Evolutionary conservation across 1,140 invertebrate genomes (phyloP), one percentile per base, ranked within the genome.

Genomic region (Euura saliciscinereae): DNA sequence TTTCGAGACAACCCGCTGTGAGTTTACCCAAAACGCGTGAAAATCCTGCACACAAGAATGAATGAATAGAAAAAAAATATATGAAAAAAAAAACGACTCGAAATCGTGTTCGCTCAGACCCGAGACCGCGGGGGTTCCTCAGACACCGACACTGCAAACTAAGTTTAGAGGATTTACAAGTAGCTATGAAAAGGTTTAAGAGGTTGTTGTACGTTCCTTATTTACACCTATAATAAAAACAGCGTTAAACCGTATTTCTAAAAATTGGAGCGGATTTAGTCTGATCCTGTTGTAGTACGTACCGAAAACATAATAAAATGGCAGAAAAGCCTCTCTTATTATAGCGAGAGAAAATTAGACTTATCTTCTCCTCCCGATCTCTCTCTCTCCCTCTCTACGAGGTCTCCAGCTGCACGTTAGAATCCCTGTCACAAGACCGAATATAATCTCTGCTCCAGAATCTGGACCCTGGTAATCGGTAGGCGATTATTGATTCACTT

Each of bases 241-340:
- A 67, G 75, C 69, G 78, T 79, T 28, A 28, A 28, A 28, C 28
- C 28, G 76, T 65, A 77, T 68, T 76, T 45, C n/a, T 7, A 28
- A 79, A 80, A 83, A 83, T 83, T 82, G 78, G 77, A 80, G 79
- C 77, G 80, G 81, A 81, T 81, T 81, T 73, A 69, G 59, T 64
- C 44, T 59, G 76, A 73, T 78, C 76, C 77, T 72, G 44, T 65
- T 45, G 67, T 68, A 70, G 59, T 66, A 59, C 46, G 75, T 66
- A 59, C 76, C 71, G 76, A 77, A 73, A 28, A 28, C 28, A 28
- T 28, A 28, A 28, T 28, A 28, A 28, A 28, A 28, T 28, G 28
- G 28, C 28, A 28, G 28, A 28, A 28, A 28, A 28, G 28, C 28
- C 28, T 28, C 28, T 28, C 28, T 28, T 28, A 28, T 28, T 28